Base-by-base conservation (phyloP, 64 coral and sea anemone genomes). In the Trachythela sp. region DNA sequence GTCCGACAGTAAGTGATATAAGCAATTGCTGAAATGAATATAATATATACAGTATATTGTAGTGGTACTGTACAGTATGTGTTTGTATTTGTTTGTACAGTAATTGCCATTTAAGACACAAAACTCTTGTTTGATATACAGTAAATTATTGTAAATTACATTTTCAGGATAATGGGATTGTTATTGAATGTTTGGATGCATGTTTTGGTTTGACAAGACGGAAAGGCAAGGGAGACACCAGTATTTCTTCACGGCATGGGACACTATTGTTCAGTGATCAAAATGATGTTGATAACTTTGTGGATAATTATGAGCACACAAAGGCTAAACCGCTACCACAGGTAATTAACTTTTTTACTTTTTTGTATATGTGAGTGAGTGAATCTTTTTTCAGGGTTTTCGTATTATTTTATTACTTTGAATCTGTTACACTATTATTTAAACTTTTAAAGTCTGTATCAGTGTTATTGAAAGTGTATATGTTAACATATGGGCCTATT, bases 271-370 rank as follows among this genome's bases (percentile, higher is more conserved):
- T 94, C 67, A 39, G 27, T 31, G 93, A 94, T 37, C 93, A 94
- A 20, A 87, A 94, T 91, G 90, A 94, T 87, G 93, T 92, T 10
- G 93, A 94, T 54, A 94, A 94, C 29, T 92, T 89, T 94, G 93
- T 94, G 8, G 86, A 94, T 14, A 88, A 85, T 72, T 94, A 94
- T 88, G 31, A 75, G 56, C 1, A 88, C 34, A 88, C n/a, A 88
- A 68, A 41, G 24, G 54, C 37, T 38, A 60, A 88, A 88, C 34
- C 33, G 24, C 7, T 64, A 24, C 18, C 13, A 13, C 56, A 64
- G 56, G 56, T 64, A 64, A n/a, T 20, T 22, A 64, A 45, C 42
- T 5, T n/a, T n/a, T n/a, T n/a, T n/a, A n/a, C n/a, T n/a, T n/a
- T n/a, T n/a, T n/a, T n/a, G n/a, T n/a, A n/a, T n/a, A n/a, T n/a